Evolutionary conservation across 2,888 invertebrate genomes (phyloP), one percentile per base, ranked within the genome.

Genomic region (Barypeithes pellucidus): DNA sequence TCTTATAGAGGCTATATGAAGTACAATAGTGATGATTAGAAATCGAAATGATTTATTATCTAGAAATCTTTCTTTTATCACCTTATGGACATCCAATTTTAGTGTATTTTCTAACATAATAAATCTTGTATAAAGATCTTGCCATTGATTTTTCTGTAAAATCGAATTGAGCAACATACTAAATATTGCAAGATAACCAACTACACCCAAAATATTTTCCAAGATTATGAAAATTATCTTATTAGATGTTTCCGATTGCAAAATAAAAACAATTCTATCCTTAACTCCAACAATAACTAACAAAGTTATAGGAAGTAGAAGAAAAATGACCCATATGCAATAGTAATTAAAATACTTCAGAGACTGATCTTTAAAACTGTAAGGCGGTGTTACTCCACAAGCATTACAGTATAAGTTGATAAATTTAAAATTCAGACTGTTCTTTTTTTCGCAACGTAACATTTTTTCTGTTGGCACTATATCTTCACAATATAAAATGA

Each of bases 301-400:
- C 12, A 33, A 1, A 5, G n/a, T 57, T 33, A 57, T 22, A 24
- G 12, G 1, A n/a, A 12, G 12, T 11, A 57, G 9, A 3, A 9
- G 16, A 57, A 8, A 33, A 11, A 33, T 11, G 3, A 18, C 3
- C 16, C 29, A 14, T 14, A 16, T 8, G 9, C 16, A 54, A 5
- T 54, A 24, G 14, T 16, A 2, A 54, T 0, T 2, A 33, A n/a
- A 33, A 14, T 14, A 14, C n/a, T 54, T 54, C 14, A 33, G n/a
- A 9, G n/a, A 33, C 14, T 54, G 33, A 33, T 54, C 33, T 54
- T 29, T 33, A 33, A 54, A 33, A 16, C 33, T 54, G 14, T 54
- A 54, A 7, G 8, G 9, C 7, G 54, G 54, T 14, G 33, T 16
- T 54, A 8, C 1, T 33, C 54, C 54, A 14, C 29, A 12, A 8